Percentiles rank a stretch among this genome's conserved stretches.
These are phyloP conservation scores for Lepidotrigona ventralis DNA, from an alignment of 1,140 invertebrate species.

Conservation along the genomic window DNA sequence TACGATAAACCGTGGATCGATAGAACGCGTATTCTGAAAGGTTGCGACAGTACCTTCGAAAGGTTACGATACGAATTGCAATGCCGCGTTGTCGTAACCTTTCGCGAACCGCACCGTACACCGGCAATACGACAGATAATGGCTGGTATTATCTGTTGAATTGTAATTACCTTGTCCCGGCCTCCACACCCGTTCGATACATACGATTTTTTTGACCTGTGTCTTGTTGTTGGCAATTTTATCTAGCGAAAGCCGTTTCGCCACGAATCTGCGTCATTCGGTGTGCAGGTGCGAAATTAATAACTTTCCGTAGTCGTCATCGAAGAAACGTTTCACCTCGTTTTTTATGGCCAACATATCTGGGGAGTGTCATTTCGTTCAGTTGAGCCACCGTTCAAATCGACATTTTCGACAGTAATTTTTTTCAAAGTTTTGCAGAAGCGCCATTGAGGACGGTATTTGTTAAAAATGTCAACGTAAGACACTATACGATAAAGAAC, in stretches of 20 bases:
- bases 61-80: slow-evolving; percentile 63
- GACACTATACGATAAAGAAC: too few relatives aligned
- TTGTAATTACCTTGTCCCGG: slow-evolving; percentile 54
- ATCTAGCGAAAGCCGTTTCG: slow-evolving; percentile 36
- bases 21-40: slow-evolving; percentile 47
- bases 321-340: not conserved
- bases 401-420: too few relatives aligned
- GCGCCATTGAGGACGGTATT: too few relatives aligned
- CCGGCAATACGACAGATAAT: slow-evolving; percentile 50
- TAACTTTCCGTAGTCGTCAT: slow-evolving; percentile 33
- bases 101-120: slow-evolving; percentile 48
- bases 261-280: slow-evolving; percentile 24
- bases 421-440: too few relatives aligned
- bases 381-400: not conserved
- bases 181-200: slow-evolving; percentile 11
- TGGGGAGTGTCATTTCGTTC: not conserved
- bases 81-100: slow-evolving; percentile 59
- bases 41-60: slow-evolving; percentile 50
- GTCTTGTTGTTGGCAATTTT: slow-evolving; percentile 13
- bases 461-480: too few relatives aligned
- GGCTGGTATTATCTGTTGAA: slow-evolving; percentile 49
- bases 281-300: slow-evolving; percentile 31
- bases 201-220: slow-evolving; percentile 24
- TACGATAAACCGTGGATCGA: slow-evolving; percentile 46
- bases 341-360: not conserved